Percentiles rank a stretch among this genome's conserved stretches.
These are phyloP conservation scores for Synanceia verrucosa DNA, from an alignment of 2,797 vertebrate genomes.

Conservation along the genomic window DNA sequence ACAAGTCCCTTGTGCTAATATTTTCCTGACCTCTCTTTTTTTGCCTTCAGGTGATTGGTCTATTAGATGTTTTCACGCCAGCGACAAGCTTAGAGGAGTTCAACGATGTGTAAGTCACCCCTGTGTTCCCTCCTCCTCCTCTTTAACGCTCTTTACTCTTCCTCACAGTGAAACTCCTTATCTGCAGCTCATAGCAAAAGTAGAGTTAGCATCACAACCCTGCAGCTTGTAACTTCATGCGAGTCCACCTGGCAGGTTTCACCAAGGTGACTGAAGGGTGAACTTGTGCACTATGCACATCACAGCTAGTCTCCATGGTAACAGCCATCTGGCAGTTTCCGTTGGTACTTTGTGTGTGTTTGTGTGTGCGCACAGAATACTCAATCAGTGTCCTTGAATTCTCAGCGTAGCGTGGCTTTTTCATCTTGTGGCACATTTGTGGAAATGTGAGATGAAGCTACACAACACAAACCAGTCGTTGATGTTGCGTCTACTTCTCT, in stretches of 20 bases:
- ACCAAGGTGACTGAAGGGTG: constrained; percentile 51
- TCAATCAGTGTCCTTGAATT: constrained; percentile 61
- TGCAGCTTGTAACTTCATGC: constrained; percentile 15
- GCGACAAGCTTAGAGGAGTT: constrained; percentile 92
- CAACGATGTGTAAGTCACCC: constrained; percentile 91
- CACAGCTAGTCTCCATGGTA: constrained; percentile 75
- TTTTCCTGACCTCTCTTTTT: constrained; percentile 36
- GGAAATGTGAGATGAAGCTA: constrained; percentile 43
- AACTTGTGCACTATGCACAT: constrained; percentile 59
- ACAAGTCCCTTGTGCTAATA: background rate
- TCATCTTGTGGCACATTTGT: constrained; percentile 43
- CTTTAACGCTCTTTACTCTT: background rate
- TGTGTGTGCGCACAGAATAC: constrained; percentile 40
- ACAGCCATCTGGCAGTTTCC: constrained; percentile 65
- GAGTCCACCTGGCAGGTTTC: constrained; percentile 29
- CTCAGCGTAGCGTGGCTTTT: constrained; percentile 35
- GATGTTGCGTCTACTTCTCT: constrained; percentile 16
- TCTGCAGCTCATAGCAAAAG: background rate
- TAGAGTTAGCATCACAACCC: background rate
- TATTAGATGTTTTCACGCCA: constrained; percentile 95
- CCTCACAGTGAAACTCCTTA: constrained; percentile 7
- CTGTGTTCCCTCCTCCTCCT: background rate
- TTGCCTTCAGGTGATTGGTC: constrained; percentile 91
- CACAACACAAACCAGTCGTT: background rate
- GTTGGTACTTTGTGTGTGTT: constrained; percentile 7